A percentile compares a stretch with the other conserved stretches of the same genome.
Evolutionary conservation across 2,113 vertebrate species (phyloP).

Genomic region (Protobothrops mucrosquamatus): DNA sequence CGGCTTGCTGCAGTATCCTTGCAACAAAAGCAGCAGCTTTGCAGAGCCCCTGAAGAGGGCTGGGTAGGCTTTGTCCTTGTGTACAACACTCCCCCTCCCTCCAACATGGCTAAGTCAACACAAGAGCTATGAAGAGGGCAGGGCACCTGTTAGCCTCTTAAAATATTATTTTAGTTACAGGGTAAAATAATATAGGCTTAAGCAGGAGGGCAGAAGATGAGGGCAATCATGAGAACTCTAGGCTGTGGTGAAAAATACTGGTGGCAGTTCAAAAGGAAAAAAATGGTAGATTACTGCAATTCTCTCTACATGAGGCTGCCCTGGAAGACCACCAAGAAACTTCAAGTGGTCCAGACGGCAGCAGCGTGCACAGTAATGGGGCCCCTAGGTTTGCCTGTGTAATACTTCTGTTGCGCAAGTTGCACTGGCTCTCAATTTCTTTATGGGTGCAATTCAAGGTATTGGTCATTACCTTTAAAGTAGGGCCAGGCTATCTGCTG

Average conservation of each 20-base stretch:
- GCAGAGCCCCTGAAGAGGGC: neutral
- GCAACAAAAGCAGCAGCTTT: neutral
- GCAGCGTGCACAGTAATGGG: neutral
- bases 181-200: neutral
- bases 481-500: neutral
- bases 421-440: neutral
- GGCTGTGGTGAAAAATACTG: neutral
- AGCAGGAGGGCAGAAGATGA: neutral
- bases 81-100: neutral
- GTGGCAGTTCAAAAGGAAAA: neutral
- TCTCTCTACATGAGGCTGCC: neutral
- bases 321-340: no score
- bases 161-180: neutral
- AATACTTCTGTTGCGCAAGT: neutral
- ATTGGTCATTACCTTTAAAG: no score
- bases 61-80: neutral
- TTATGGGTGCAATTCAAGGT: neutral
- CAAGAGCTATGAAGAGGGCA: neutral
- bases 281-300: neutral
- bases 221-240: neutral
- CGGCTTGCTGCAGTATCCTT: neutral
- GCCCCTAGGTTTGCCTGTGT: neutral
- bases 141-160: neutral
- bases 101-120: neutral
- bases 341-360: no score